phyloP scores from a whole-genome alignment of 2,113 vertebrate species.

The Catharus bicknelli region DNA sequence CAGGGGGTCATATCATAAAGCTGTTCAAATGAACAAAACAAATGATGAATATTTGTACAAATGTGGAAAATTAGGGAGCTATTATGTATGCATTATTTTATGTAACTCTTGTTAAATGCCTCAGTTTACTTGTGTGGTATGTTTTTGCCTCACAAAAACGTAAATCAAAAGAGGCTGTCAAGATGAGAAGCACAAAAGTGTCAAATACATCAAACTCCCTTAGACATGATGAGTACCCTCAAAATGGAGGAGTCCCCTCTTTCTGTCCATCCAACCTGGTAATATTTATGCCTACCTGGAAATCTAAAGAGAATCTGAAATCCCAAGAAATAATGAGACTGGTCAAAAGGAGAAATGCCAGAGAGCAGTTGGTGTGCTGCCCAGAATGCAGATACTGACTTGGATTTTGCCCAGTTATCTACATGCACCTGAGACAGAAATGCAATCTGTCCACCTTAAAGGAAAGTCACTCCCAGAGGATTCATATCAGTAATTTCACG shows the following conservation, averaged over 20 bases:
- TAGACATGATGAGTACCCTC: not conserved
- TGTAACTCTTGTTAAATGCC: not conserved
- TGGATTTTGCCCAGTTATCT: not conserved
- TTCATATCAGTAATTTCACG: too few relatives aligned
- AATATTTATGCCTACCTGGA: not conserved
- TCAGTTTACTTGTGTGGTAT: not conserved
- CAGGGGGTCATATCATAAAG: conserved; percentile 30
- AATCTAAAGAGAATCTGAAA: not conserved
- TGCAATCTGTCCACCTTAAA: not conserved
- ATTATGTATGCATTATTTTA: not conserved
- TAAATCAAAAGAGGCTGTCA: not conserved
- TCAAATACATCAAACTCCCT: not conserved
- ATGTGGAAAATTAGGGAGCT: not conserved
- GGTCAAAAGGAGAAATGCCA: not conserved
- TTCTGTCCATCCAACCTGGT: not conserved
- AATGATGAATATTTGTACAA: not conserved
- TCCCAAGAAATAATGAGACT: not conserved
- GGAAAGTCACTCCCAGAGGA: not conserved
- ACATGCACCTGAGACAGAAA: not conserved
- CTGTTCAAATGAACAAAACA: conserved; percentile 31
- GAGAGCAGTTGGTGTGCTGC: not conserved
- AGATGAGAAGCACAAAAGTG: not conserved
- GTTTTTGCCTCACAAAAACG: not conserved
- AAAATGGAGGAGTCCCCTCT: not conserved
- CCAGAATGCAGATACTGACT: not conserved